A percentile compares a stretch with the other conserved stretches of the same genome.
Conservation (phyloP, 2,888 invertebrate species). For the Venusia cambrica region DNA sequence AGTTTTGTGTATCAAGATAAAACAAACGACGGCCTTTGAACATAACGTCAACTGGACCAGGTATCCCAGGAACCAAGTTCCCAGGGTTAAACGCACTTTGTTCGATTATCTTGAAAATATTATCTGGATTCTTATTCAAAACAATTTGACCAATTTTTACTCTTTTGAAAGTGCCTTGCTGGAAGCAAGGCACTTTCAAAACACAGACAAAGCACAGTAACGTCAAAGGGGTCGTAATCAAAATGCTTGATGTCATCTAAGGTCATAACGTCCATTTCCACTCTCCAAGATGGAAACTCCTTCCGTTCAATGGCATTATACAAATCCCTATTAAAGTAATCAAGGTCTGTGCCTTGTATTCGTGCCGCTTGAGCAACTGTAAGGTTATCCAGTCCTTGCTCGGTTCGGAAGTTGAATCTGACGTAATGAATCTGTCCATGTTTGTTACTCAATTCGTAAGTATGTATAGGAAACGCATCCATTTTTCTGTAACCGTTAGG, state of each 20-base stretch:
- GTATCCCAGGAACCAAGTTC: slow-evolving; percentile 62
- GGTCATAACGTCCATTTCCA: slow-evolving; percentile 56
- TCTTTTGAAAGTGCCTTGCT: slow-evolving; percentile 55
- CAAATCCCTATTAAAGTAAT: slow-evolving; percentile 90
- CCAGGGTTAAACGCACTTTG: slow-evolving; percentile 69
- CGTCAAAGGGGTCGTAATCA: slow-evolving; percentile 59
- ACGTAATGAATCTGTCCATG: slow-evolving; percentile 85
- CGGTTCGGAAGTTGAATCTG: slow-evolving; percentile 93
- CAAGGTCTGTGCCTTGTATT: slow-evolving; percentile 86
- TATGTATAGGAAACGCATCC: slow-evolving; percentile 95
- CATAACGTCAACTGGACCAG: slow-evolving; percentile 74
- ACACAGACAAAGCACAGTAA: slow-evolving; percentile 52
- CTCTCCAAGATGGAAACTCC: slow-evolving; percentile 48
- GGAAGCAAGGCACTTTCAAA: no score
- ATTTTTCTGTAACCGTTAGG: slow-evolving; percentile 93
- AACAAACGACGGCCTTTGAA: slow-evolving; percentile 68
- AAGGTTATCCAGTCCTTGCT: slow-evolving; percentile 91
- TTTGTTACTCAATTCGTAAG: slow-evolving; percentile 91
- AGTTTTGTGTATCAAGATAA: slow-evolving; percentile 79
- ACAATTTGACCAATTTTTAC: slow-evolving; percentile 49
- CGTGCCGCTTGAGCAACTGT: slow-evolving; percentile 81
- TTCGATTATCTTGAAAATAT: slow-evolving; percentile 75
- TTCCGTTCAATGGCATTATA: slow-evolving; percentile 59
- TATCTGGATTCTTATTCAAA: slow-evolving; percentile 51
- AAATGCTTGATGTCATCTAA: slow-evolving; percentile 40